Base-by-base conservation (phyloP, 1,140 invertebrate species). In the Varroa destructor region DNA sequence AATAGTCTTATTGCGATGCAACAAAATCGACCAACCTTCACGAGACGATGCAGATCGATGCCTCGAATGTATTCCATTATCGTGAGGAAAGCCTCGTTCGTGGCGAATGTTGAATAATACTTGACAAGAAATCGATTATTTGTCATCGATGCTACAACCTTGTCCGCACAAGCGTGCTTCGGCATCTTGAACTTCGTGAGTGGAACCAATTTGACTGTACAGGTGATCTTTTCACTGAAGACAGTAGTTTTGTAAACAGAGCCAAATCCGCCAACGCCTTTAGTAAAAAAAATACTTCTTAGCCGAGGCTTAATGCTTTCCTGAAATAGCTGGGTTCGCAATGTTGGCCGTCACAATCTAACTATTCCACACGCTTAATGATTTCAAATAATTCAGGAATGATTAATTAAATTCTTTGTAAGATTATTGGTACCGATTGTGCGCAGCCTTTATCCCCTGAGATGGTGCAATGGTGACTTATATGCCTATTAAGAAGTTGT, bases 151-250 rank as follows among this genome's bases (percentile, higher is more conserved):
- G 37, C 61, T 12, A 67, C 12, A 67, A 67, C 61, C 46, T 67
- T 67, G 61, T 67, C 61, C 3, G 46, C 61, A 67, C 61, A 67
- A 2, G 61, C 37, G 37, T 67, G 61, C 36, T 67, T 40, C 37
- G 37, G 46, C 14, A 67, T 46, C 46, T 40, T 67, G 61, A 67
- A 67, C 61, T 67, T 67, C 36, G 40, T 67, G 2, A 46, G 40
- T 2, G 61, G 61, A 40, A 67, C 61, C 10, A 67, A 40, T 37
- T 67, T 67, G 10, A 40, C 40, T 10, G 37, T 67, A 46, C 61
- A 67, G 12, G 40, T 8, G 10, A 46, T 46, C 10, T 5, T 2
- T 12, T 46, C 37, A 14, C 61, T 37, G 8, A 67, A 67, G 46
- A 51, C 46, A 46, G 10, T 36, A 12, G 61, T 37, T 14, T 67